These are phyloP conservation scores for Hemitrygon akajei DNA, from an alignment of 2,797 vertebrate genomes.

Conservation along the genomic window DNA sequence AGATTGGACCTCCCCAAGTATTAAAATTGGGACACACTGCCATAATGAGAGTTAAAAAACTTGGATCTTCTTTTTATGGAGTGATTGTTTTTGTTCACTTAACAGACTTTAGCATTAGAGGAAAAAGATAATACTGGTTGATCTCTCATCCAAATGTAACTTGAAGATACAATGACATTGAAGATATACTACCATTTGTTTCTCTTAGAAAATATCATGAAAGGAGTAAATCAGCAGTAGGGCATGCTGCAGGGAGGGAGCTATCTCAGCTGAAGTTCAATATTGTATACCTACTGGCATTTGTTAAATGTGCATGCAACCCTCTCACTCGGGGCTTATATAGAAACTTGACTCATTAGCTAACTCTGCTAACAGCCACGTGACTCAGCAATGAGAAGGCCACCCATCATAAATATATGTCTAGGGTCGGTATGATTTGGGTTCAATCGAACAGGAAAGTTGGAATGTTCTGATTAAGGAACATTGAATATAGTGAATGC, in stretches of 20 bases:
- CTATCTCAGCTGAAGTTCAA: constrained; percentile 66
- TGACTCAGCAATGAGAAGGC: no score
- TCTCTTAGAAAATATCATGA: constrained; percentile 50
- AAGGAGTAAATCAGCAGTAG: constrained; percentile 46
- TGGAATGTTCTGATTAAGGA: no score
- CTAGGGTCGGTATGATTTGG: no score
- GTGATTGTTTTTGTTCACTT: constrained; percentile 45
- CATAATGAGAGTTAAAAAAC: constrained; percentile 58
- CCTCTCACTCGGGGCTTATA: no score
- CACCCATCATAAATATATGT: no score
- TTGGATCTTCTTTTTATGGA: constrained; percentile 50
- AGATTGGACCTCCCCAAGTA: neutral
- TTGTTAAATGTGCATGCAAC: constrained; percentile 51
- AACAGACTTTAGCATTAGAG: constrained; percentile 35
- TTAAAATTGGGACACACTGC: constrained; percentile 63
- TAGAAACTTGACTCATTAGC: no score
- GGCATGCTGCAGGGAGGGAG: constrained; percentile 52
- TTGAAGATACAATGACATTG: no score
- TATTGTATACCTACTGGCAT: constrained; percentile 98
- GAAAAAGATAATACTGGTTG: constrained; percentile 41
- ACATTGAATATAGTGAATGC: no score
- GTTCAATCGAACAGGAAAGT: no score
- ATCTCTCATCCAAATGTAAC: no score
- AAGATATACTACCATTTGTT: constrained; percentile 43
- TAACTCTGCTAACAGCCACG: no score